A percentile compares a stretch with the other conserved stretches of the same genome.
Evolutionary conservation across 2,113 vertebrate genomes (phyloP).

Genomic region (Hymenochirus boettgeri): DNA sequence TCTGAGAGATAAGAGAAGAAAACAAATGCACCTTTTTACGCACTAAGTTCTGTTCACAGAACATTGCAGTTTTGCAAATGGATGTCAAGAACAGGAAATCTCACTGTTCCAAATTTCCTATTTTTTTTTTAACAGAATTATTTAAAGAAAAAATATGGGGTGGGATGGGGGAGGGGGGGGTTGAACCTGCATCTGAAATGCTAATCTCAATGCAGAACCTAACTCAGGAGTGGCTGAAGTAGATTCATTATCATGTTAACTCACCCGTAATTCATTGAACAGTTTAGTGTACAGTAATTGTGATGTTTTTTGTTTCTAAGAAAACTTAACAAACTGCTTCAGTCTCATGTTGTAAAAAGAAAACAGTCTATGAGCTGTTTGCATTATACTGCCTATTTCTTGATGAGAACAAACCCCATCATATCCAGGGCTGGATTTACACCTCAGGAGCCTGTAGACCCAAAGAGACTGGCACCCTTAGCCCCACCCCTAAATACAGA

Average conservation of each 20-base stretch:
- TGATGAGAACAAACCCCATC: neutral
- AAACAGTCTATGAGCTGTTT: neutral
- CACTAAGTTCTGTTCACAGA: slow-evolving; percentile 70
- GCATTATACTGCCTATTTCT: neutral
- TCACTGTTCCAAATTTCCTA: slow-evolving; percentile 72
- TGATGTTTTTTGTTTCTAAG: neutral
- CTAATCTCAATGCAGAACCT: slow-evolving; percentile 56
- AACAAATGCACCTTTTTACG: slow-evolving; percentile 71
- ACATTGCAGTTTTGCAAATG: slow-evolving; percentile 70
- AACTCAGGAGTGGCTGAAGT: slow-evolving; percentile 48
- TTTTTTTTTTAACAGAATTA: slow-evolving; percentile 56
- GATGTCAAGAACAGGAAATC: slow-evolving; percentile 71
- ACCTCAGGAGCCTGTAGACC: too few species aligned
- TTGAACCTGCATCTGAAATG: slow-evolving; percentile 54
- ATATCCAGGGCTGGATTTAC: too few species aligned
- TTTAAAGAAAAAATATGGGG: slow-evolving; percentile 47
- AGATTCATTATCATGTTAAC: slow-evolving; percentile 33
- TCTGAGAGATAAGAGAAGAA: slow-evolving; percentile 61
- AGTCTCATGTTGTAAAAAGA: neutral
- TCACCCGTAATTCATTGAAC: slow-evolving; percentile 44
- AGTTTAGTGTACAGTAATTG: neutral
- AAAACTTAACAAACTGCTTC: neutral
- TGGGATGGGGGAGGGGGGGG: neutral
- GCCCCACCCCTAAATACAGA: too few species aligned
- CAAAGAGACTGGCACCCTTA: too few species aligned